Percentiles rank a stretch among this genome's conserved stretches.
Conservation (phyloP, 2,797 vertebrate species). For the Trichosurus vulpecula region DNA sequence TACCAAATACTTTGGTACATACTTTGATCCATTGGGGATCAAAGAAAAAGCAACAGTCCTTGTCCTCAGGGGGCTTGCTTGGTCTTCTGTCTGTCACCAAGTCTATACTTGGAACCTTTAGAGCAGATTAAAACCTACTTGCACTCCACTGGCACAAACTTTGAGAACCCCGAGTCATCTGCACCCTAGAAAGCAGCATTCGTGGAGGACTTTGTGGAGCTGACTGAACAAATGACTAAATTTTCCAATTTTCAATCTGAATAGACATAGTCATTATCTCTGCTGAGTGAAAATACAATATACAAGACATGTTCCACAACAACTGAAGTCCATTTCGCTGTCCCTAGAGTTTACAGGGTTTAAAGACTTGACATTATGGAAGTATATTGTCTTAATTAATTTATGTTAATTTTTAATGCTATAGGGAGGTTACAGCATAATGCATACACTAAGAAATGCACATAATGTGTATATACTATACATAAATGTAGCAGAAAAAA, state of each 20-base stretch:
- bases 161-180: background rate
- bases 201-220: background rate
- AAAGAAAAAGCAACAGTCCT: background rate
- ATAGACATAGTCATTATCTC: slow-evolving; percentile 46
- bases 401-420: slow-evolving; percentile 79
- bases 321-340: slow-evolving; percentile 57
- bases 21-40: background rate
- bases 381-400: slow-evolving; percentile 80
- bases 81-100: background rate
- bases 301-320: slow-evolving; percentile 62
- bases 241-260: slow-evolving; percentile 49
- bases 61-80: background rate
- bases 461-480: slow-evolving; percentile 42
- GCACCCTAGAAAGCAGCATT: background rate
- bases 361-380: slow-evolving; percentile 77
- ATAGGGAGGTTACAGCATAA: slow-evolving; percentile 65
- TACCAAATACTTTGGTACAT: background rate
- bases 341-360: slow-evolving; percentile 63
- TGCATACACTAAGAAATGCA: slow-evolving; percentile 59
- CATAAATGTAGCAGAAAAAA: background rate
- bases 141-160: background rate
- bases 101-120: background rate
- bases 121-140: background rate
- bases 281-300: slow-evolving; percentile 37
- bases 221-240: slow-evolving; percentile 1